Conservation (phyloP, 2,888 invertebrate genomes). For the Chaitophorus viminalis region DNA sequence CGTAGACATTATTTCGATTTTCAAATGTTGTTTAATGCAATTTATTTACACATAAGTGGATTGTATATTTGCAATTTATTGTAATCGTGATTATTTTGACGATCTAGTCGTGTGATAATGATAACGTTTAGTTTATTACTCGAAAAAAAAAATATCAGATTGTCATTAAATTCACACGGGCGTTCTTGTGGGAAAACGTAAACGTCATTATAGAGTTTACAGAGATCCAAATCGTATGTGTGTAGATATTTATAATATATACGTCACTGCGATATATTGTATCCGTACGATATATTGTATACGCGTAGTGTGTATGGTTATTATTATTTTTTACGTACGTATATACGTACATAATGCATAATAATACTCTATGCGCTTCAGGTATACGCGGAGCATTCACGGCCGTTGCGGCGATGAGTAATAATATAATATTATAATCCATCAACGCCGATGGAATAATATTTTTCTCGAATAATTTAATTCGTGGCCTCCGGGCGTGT, state of each 20-base stretch:
- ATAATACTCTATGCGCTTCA: not conserved
- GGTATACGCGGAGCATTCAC: not conserved
- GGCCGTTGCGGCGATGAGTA: not conserved
- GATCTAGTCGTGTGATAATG: not conserved
- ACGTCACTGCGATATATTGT: too few relatives aligned
- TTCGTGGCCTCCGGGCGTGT: not conserved
- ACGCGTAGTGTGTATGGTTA: not conserved
- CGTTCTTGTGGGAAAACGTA: not conserved
- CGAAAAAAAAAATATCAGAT: not conserved
- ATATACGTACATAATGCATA: not conserved
- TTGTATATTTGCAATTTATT: not conserved
- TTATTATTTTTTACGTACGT: not conserved
- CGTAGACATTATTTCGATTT: too few relatives aligned
- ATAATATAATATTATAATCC: not conserved
- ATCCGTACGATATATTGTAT: too few relatives aligned
- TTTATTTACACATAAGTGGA: not conserved
- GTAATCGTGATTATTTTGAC: not conserved
- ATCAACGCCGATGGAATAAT: not conserved
- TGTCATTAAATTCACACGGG: not conserved
- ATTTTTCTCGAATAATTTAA: not conserved
- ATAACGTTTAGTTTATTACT: not conserved
- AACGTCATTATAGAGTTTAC: not conserved
- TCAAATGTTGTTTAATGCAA: not conserved
- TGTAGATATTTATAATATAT: not conserved
- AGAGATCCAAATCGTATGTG: not conserved